Evolutionary conservation across 2,888 invertebrate species (phyloP), one percentile per base, ranked within the genome.

Genomic region (Cybosia mesomella): DNA sequence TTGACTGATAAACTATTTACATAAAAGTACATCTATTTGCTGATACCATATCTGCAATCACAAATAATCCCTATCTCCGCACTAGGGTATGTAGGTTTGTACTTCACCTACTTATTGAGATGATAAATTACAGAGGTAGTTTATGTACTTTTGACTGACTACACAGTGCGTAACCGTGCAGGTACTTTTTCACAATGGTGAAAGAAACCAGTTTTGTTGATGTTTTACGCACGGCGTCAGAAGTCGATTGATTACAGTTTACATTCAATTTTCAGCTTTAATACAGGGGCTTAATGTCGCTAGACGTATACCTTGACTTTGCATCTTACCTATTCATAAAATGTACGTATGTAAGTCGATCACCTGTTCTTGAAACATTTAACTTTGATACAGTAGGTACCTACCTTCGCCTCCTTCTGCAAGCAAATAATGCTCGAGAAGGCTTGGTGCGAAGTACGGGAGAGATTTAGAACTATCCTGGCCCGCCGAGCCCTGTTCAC

Each of bases 181-280:
- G 18, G 18, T 81, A 80, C 83, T 82, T 83, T n/a, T 80, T 80
- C 74, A 82, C 84, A 85, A 84, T 85, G 80, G 79, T 72, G 77
- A 80, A 69, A 53, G 80, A 86, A 89, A 89, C 89, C 88, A 83
- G 89, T 90, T 63, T 90, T 88, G 85, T 86, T 86, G 84, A 83
- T 85, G 84, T 83, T 81, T 83, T 80, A 82, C 81, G 78, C 71
- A 72, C 70, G 54, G 66, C 24, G 53, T 66, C 63, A n/a, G n/a
- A 72, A 62, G 68, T 64, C 69, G 66, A 65, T 64, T 66, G 53
- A 36, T 36, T 49, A 28, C 28, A n/a, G 22, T 36, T 22, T 58
- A n/a, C 74, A 75, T 58, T 64, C 73, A 59, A 81, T 71, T 80
- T 75, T 75, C 70, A 73, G 66, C 74, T 73, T 67, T 83, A 79